Percentiles rank a stretch among this genome's conserved stretches.
Evolutionary conservation across 2,888 invertebrate genomes (phyloP).

Genomic region (Microctonus aethiopoides): DNA sequence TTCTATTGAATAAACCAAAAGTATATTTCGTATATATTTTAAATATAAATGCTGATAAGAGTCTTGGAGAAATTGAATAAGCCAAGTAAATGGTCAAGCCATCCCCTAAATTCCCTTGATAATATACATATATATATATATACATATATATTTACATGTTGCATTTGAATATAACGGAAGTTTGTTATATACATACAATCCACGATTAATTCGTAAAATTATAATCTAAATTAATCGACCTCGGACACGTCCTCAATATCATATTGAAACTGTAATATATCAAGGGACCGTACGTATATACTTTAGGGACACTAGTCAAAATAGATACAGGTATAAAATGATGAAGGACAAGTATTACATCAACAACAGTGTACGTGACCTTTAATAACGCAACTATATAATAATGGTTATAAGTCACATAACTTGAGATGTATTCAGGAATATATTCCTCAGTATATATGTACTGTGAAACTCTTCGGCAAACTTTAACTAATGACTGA

Average conservation of each 20-base stretch:
- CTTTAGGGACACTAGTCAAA: slow-evolving; percentile 10
- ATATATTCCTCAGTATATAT: not conserved
- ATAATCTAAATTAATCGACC: slow-evolving; percentile 30
- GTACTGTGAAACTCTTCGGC: not conserved
- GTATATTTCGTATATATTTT: not conserved
- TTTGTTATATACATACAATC: not conserved
- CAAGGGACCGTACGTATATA: slow-evolving; percentile 20
- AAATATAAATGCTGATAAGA: not conserved
- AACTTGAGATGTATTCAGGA: not conserved
- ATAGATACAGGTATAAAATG: not conserved
- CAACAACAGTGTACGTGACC: not conserved
- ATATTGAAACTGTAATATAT: slow-evolving; percentile 27
- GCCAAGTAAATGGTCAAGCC: too few species aligned
- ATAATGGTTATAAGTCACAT: not conserved
- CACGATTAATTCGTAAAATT: slow-evolving; percentile 29
- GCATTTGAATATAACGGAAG: not conserved
- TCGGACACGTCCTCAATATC: slow-evolving; percentile 20
- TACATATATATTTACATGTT: not conserved
- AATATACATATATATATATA: too few species aligned
- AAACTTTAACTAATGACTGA: not conserved
- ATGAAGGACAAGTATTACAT: not conserved
- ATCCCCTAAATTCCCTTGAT: too few species aligned
- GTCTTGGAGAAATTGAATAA: not conserved
- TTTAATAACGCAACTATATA: not conserved
- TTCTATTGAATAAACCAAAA: not conserved